phyloP scores from a whole-genome alignment of 2,113 vertebrate species.

The Strix aluco region DNA sequence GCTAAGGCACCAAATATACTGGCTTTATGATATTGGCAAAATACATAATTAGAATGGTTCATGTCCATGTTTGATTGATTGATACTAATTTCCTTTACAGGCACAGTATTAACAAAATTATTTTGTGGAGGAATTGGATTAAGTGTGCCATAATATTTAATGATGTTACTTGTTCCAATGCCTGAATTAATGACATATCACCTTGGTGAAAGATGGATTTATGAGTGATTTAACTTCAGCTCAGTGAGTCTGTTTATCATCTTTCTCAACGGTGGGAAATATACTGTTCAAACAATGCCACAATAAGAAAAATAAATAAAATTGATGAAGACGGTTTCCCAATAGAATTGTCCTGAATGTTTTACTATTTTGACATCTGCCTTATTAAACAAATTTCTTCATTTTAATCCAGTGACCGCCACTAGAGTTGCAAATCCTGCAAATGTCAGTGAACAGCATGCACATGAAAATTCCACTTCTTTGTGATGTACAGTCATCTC shows the following conservation, averaged over 20 bases:
- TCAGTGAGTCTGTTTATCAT: neutral
- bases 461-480: neutral
- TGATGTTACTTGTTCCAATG: neutral
- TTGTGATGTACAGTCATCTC: neutral
- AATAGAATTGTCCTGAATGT: neutral
- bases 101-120: constrained; percentile 30
- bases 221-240: neutral
- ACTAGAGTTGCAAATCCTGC: neutral
- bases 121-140: neutral
- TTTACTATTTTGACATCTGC: neutral
- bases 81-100: constrained; percentile 27
- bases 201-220: neutral
- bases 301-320: constrained; percentile 28
- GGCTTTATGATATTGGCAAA: neutral
- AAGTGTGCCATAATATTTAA: constrained; percentile 22
- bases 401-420: neutral
- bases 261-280: neutral
- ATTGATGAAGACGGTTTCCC: neutral
- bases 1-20: neutral
- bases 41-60: neutral
- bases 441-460: neutral
- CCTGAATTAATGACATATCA: constrained; percentile 18
- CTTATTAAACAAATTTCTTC: constrained; percentile 19
- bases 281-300: neutral
- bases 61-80: neutral